Evolutionary conservation across 2,113 vertebrate species (phyloP).

Genomic region (Pitta sordida): DNA sequence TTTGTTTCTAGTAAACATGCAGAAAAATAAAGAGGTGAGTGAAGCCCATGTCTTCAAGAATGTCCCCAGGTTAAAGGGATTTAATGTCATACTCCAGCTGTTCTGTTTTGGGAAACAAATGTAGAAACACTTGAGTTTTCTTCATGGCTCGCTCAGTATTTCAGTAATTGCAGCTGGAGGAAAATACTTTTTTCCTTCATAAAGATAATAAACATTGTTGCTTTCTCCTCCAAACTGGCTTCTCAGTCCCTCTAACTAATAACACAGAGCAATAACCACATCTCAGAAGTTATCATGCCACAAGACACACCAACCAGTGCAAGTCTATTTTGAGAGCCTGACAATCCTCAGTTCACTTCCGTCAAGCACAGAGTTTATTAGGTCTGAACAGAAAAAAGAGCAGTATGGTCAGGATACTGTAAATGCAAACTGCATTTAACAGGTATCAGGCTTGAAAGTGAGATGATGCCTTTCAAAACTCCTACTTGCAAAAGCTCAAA

Average conservation of each 20-base stretch:
- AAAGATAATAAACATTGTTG: not conserved
- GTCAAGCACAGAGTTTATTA: constrained; percentile 25
- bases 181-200: not conserved
- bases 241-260: not conserved
- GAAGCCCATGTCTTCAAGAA: not conserved
- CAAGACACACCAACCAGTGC: constrained; percentile 23
- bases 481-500: constrained; percentile 18
- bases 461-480: not conserved
- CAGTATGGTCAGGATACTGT: not conserved
- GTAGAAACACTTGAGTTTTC: not conserved
- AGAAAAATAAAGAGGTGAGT: not conserved
- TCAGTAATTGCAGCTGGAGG: not conserved
- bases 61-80: not conserved
- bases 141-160: not conserved
- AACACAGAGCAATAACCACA: not conserved
- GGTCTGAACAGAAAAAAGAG: not conserved
- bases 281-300: not conserved
- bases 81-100: not conserved
- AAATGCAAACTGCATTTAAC: constrained; percentile 36
- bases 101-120: not conserved
- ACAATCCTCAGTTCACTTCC: not conserved
- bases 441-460: not conserved
- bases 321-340: not conserved
- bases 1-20: not conserved
- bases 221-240: not conserved